These are phyloP conservation scores for Eulemur macaco DNA, from an alignment of 2,113 vertebrate species.

Conservation along the genomic window DNA sequence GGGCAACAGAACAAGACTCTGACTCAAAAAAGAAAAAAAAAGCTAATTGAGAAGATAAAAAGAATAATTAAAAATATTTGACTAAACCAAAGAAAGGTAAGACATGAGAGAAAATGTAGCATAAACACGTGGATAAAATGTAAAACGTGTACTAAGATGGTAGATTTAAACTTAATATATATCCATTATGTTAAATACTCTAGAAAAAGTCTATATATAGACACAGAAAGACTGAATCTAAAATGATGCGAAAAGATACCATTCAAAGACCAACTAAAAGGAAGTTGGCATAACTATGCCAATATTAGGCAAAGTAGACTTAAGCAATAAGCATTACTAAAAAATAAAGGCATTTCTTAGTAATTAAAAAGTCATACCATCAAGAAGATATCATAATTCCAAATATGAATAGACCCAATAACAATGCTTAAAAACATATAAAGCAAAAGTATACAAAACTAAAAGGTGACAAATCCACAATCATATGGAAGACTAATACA, in stretches of 20 bases:
- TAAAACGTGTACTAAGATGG: neutral
- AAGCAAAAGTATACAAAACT: neutral
- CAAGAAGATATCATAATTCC: neutral
- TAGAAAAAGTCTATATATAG: neutral
- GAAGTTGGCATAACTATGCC: neutral
- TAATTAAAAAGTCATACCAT: conserved; percentile 1
- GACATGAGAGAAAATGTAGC: neutral
- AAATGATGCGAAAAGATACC: neutral
- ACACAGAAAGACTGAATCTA: neutral
- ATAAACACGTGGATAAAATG: neutral
- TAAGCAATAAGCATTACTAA: neutral
- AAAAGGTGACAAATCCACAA: neutral
- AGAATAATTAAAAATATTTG: neutral
- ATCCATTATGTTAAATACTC: neutral
- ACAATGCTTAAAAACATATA: neutral
- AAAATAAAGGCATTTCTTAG: neutral
- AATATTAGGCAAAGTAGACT: neutral
- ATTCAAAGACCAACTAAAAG: neutral
- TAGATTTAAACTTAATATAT: neutral
- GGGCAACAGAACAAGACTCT: no score
- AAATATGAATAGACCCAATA: neutral
- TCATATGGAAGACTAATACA: neutral
- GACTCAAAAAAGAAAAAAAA: neutral
- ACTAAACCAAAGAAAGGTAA: neutral
- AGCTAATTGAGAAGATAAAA: neutral